phyloP scores from a whole-genome alignment of 2,888 invertebrate genomes.

The Hoplodrina blanda region DNA sequence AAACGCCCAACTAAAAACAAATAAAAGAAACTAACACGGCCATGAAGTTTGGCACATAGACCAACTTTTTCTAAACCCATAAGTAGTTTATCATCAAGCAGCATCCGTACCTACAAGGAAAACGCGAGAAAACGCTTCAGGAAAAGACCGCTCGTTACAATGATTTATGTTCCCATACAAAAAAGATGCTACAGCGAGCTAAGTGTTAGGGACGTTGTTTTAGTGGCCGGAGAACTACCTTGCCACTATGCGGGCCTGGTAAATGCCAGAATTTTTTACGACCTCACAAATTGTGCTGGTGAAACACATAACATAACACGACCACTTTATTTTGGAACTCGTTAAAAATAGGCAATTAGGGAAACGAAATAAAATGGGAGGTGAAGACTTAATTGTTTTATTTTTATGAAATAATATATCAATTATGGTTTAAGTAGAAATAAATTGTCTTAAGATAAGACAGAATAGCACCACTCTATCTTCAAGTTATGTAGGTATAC shows the following conservation, averaged over 20 bases:
- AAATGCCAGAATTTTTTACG: slow-evolving; percentile 56
- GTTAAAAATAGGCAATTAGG: slow-evolving; percentile 50
- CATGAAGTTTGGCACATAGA: slow-evolving; percentile 57
- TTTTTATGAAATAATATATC: background rate
- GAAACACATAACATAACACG: slow-evolving; percentile 36
- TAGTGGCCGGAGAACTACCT: slow-evolving; percentile 74
- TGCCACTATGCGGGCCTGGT: slow-evolving; percentile 66
- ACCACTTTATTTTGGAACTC: slow-evolving; percentile 39
- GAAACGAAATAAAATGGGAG: slow-evolving; percentile 7
- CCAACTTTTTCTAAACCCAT: slow-evolving; percentile 62
- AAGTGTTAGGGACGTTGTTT: slow-evolving; percentile 72
- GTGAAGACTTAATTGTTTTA: background rate
- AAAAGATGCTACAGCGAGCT: slow-evolving; percentile 76
- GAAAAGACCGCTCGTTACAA: slow-evolving; percentile 82
- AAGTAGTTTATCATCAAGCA: slow-evolving; percentile 66
- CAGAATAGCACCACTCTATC: background rate
- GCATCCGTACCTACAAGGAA: slow-evolving; percentile 70
- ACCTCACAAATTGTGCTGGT: slow-evolving; percentile 47
- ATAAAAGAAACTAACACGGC: slow-evolving; percentile 52
- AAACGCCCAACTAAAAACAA: slow-evolving; percentile 48
- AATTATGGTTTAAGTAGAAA: background rate
- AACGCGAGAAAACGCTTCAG: slow-evolving; percentile 83
- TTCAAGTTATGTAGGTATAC: no score
- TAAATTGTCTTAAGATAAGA: background rate
- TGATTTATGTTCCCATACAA: slow-evolving; percentile 83